phyloP scores from a whole-genome alignment of 2,888 invertebrate species.

The Pseudococcus longispinus region DNA sequence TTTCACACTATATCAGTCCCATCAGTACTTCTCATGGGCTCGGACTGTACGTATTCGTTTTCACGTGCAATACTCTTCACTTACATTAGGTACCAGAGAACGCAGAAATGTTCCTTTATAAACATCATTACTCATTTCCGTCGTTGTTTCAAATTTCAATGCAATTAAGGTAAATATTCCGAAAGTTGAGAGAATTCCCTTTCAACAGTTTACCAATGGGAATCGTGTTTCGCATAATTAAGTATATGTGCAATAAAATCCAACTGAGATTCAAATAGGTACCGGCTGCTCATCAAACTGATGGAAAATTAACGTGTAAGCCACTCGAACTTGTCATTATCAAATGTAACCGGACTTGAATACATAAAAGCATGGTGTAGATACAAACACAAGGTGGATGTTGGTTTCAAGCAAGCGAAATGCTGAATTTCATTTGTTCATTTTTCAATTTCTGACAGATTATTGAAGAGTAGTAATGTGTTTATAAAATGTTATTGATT shows the following conservation, averaged over 20 bases:
- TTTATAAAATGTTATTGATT: too few species aligned
- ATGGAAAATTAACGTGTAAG: neutral
- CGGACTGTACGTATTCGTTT: neutral
- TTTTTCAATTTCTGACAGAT: too few species aligned
- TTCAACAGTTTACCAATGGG: neutral
- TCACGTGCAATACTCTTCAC: neutral
- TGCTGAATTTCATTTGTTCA: too few species aligned
- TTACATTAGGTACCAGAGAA: neutral
- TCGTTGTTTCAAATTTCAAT: neutral
- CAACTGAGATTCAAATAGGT: neutral
- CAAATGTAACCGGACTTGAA: neutral
- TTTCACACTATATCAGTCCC: neutral
- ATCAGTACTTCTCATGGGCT: neutral
- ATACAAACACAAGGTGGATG: too few species aligned
- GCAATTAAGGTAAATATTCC: neutral
- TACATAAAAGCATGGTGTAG: neutral
- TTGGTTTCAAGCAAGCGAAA: too few species aligned
- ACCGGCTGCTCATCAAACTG: neutral
- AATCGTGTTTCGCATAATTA: neutral
- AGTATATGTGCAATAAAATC: neutral
- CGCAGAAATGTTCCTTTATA: neutral
- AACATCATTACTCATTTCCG: neutral
- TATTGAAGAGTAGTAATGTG: too few species aligned
- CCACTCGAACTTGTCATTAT: neutral
- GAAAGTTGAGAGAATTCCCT: neutral